Conservation (phyloP, 1,140 invertebrate species). For the Neodiprion pinetum region DNA sequence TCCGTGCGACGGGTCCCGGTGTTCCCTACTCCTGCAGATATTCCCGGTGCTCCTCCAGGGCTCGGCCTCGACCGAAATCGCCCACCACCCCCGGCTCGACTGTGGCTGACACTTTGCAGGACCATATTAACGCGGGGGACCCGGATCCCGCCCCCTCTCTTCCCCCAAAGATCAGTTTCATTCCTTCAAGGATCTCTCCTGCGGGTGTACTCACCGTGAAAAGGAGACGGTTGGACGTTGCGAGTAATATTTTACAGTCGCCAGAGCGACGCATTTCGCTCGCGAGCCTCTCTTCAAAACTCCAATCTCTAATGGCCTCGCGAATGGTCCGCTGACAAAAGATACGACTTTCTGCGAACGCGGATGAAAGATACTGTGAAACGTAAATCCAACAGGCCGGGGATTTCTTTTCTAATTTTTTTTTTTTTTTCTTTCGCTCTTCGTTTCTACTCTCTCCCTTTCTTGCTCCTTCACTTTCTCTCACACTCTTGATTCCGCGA, state of each 20-base stretch:
- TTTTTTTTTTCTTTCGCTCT: too few relatives aligned
- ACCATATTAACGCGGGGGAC: background rate
- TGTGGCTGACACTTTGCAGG: background rate
- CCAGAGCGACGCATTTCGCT: background rate
- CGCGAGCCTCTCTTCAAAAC: background rate
- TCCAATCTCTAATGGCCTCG: conserved; percentile 6
- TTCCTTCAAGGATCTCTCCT: background rate
- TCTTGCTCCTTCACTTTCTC: background rate
- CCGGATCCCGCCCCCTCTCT: background rate
- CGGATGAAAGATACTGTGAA: conserved; percentile 7
- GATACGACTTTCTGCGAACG: background rate
- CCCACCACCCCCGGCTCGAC: background rate
- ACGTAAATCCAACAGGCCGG: conserved; percentile 1
- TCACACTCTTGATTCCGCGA: background rate
- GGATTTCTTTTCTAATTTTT: background rate
- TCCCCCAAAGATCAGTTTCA: background rate
- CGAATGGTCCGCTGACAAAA: conserved; percentile 5
- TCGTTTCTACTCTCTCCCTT: too few relatives aligned
- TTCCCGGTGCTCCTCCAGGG: background rate
- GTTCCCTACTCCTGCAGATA: conserved; percentile 31
- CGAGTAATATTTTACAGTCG: conserved; percentile 3
- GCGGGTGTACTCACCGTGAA: background rate
- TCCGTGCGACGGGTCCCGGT: conserved; percentile 50
- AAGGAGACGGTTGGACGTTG: background rate
- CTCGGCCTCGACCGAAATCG: background rate